These are phyloP conservation scores for Calycopis cecrops DNA, from an alignment of 1,140 invertebrate species.

Conservation along the genomic window DNA sequence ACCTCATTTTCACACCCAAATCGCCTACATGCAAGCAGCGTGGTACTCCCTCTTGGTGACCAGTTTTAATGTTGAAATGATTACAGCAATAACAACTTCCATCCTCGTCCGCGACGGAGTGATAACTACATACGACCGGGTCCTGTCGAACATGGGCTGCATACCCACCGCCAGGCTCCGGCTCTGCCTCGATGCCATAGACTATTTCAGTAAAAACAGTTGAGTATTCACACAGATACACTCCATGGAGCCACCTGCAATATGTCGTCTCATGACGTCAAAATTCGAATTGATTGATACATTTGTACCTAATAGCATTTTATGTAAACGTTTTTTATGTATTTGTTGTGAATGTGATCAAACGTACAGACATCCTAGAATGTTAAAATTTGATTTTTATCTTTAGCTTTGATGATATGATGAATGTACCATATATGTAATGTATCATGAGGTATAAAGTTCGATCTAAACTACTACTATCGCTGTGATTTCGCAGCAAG, in stretches of 20 bases:
- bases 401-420: background rate
- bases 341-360: background rate
- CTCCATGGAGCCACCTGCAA: too few species aligned
- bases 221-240: constrained; percentile 27
- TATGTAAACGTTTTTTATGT: too few species aligned
- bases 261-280: too few species aligned
- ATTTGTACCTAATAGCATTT: too few species aligned
- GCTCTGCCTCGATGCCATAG: constrained; percentile 78
- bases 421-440: too few species aligned
- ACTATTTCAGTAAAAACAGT: constrained; percentile 80
- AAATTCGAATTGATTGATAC: too few species aligned
- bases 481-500: too few species aligned
- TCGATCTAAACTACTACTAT: too few species aligned
- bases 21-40: too few species aligned
- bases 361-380: background rate
- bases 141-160: constrained; percentile 77
- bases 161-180: constrained; percentile 78
- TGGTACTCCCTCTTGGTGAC: too few species aligned
- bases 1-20: too few species aligned
- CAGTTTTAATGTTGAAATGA: constrained; percentile 8
- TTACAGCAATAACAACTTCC: constrained; percentile 77
- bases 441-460: too few species aligned
- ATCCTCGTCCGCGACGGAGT: constrained; percentile 80
- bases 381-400: background rate
- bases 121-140: constrained; percentile 77